Evolutionary conservation across 1,140 invertebrate species (phyloP).

Genomic region (Drosophila mayri): DNA sequence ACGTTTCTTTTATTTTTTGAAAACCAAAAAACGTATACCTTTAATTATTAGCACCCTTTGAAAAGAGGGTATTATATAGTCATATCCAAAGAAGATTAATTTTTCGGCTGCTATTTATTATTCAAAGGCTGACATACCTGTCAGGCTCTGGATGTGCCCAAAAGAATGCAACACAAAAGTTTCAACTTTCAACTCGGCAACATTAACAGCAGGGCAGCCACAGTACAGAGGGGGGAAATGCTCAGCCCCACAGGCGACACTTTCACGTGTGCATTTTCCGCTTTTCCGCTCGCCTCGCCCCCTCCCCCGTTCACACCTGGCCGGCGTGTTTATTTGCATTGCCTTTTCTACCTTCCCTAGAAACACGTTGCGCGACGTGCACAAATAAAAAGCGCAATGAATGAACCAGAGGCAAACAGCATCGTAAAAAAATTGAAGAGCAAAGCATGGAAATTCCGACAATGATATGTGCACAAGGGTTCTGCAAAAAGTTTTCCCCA

Average conservation of each 20-base stretch:
- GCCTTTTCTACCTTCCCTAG: constrained; percentile 18
- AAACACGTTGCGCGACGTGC: constrained; percentile 35
- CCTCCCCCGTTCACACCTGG: neutral
- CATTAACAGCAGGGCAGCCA: constrained; percentile 11
- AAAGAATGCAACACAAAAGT: constrained; percentile 24
- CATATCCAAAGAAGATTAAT: constrained; percentile 1
- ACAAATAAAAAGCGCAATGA: constrained; percentile 30
- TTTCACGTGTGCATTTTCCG: constrained; percentile 24
- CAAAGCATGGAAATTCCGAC: constrained; percentile 11
- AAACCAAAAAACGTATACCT: neutral
- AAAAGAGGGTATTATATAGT: constrained; percentile 10
- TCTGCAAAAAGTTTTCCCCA: constrained; percentile 1
- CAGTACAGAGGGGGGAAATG: constrained; percentile 7
- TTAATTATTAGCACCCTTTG: neutral
- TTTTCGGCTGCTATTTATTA: constrained; percentile 27
- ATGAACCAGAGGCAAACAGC: constrained; percentile 8
- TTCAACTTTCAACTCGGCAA: constrained; percentile 39
- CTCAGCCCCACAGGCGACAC: constrained; percentile 27
- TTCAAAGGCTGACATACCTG: constrained; percentile 35
- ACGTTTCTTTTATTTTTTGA: neutral
- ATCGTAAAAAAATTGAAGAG: constrained; percentile 15
- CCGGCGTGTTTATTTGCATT: constrained; percentile 46
- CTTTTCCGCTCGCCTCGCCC: neutral
- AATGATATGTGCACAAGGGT: constrained; percentile 14
- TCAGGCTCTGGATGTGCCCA: neutral